Evolutionary conservation across 2,888 invertebrate genomes (phyloP), one percentile per base, ranked within the genome.

Genomic region (Drosophila tripunctata): DNA sequence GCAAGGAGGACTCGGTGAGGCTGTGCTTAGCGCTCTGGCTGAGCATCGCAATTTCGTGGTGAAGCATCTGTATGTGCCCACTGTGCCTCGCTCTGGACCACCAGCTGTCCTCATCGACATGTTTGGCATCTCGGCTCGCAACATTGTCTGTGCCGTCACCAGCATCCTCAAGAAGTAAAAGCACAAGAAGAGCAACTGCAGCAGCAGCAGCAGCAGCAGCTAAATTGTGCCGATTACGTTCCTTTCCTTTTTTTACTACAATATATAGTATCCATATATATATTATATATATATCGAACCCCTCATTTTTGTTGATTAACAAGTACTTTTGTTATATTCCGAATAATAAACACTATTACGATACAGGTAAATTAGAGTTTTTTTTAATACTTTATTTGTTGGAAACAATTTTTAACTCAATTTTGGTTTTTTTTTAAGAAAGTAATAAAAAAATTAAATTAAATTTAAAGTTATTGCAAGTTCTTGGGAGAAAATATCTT

Each of bases 1-100:
- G 58, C 90, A 91, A 94, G 97, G 99, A 69, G 99, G 99, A 50
- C 90, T 99, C 55, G 99, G 99, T 65, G 99, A 99, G 90, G 98
- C 99, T 14, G 99, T 99, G 6, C 90, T 95, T 10, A 94, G 96
- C 0, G 97, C 96, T 5, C 93, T 98, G 61, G 94, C 96, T 1
- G 91, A 93, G 76, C 93, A 95, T 83, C 94, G 94, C 2, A 93
- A 95, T 88, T 93, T 96, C 48, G 88, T 94, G 1, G 94, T 98
- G 54, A 94, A 94, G 87, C 96, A 96, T 89, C 91, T 99, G 74
- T 97, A 94, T 74, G 97, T 99, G 22, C 92, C 92, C 6, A 94
- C 93, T 27, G 93, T 99, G 19, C 99, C 99, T 10, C 95, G 99
- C 72, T 99, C 99, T 33, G 99, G 99, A 0, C 96, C 98, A 66